phyloP scores from a whole-genome alignment of 2,113 vertebrate species.

The Trogon melanurus region DNA sequence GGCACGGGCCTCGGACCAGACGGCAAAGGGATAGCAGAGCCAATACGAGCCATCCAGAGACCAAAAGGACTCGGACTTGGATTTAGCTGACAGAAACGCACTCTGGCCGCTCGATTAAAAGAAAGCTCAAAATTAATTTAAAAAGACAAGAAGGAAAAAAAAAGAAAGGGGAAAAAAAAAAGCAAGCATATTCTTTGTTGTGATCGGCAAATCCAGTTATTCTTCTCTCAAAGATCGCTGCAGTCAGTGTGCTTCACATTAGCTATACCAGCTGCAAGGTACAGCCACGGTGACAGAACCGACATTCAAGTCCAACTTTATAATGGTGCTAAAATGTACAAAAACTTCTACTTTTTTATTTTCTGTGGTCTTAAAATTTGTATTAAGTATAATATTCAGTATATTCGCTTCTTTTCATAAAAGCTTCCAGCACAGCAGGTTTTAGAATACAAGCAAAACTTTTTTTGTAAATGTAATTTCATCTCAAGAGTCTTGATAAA shows the following conservation, averaged over 20 bases:
- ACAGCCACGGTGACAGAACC: background rate
- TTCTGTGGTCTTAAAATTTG: slow-evolving; percentile 49
- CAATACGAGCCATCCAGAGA: slow-evolving; percentile 89
- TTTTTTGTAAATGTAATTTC: background rate
- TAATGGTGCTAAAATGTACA: slow-evolving; percentile 73
- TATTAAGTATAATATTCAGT: slow-evolving; percentile 43
- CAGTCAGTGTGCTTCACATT: slow-evolving; percentile 11
- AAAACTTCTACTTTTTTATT: slow-evolving; percentile 52
- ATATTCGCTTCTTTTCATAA: slow-evolving; percentile 39
- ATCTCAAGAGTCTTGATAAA: background rate
- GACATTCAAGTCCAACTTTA: slow-evolving; percentile 4
- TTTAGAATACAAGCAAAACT: background rate
- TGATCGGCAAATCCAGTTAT: background rate
- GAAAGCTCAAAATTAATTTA: background rate
- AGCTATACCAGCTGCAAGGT: background rate
- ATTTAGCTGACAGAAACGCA: slow-evolving; percentile 84
- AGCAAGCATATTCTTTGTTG: background rate
- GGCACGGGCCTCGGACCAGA: slow-evolving; percentile 93
- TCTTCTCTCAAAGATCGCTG: slow-evolving; percentile 32
- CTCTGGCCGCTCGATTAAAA: background rate
- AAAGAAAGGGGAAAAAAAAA: background rate
- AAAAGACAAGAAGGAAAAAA: background rate
- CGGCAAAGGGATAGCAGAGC: slow-evolving; percentile 92
- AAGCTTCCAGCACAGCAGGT: background rate
- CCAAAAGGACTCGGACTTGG: slow-evolving; percentile 93